Base-by-base conservation (phyloP, 64 coral and sea anemone species). In the Pocillopora verrucosa region DNA sequence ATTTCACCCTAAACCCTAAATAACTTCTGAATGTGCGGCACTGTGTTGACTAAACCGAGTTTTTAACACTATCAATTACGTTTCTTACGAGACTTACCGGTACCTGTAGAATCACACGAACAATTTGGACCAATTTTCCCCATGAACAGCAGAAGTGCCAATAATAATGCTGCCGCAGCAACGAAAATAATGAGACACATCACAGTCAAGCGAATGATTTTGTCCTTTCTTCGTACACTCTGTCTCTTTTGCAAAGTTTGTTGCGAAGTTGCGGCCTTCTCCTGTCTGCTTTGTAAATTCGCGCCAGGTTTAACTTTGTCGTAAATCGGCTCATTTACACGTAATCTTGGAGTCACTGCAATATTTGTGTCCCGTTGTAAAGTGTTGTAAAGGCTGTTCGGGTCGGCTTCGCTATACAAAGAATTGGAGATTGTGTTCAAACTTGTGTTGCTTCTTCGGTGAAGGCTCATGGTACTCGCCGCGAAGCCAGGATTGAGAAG, bases 151-250 rank as follows among this genome's bases (percentile, higher is more conserved):
- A 87, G 51, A 72, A 87, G 58, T 11, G 77, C 83, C 9, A 92
- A 84, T 5, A 92, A 62, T 35, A 92, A 30, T 9, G 90, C 90
- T 25, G 38, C 56, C 12, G 86, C 65, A 69, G 90, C 75, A 24
- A 92, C 74, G 51, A 78, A 36, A 30, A 92, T 13, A 22, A 92
- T 87, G 16, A 92, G 76, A 86, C 72, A 92, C 58, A 92, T 72
- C 65, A 85, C 56, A 20, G 72, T 20, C 56, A 56, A 4, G 15
- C 38, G 63, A 30, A 85, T 57, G 22, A 57, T 65, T 26, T 65
- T 38, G n/a, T 57, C 63, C 15, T 22, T 24, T 26, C 62, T n/a
- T 72, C 35, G 67, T 15, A 13, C 30, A 13, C 36, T 84, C 20
- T 14, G 35, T 13, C 64, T 63, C 56, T 68, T 69, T 11, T 72